phyloP scores from a whole-genome alignment of 2,797 vertebrate genomes.

The Labroides dimidiatus region DNA sequence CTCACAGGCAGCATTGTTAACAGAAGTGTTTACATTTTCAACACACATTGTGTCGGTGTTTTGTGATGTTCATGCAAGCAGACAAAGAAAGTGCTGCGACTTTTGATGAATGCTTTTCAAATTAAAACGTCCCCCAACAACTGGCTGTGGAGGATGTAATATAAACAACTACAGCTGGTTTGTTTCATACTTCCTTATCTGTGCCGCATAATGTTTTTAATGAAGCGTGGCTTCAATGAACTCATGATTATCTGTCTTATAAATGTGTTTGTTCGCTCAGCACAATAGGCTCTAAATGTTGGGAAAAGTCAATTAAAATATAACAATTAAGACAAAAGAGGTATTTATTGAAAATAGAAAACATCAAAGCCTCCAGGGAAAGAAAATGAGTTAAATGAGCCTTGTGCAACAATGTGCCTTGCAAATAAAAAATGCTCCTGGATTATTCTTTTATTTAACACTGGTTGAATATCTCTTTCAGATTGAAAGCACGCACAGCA shows the following conservation, averaged over 20 bases:
- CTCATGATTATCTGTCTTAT: conserved; percentile 18
- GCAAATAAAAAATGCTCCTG: not conserved
- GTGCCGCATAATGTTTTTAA: conserved; percentile 44
- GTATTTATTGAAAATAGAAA: conserved; percentile 25
- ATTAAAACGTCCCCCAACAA: conserved; percentile 13
- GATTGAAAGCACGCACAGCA: conserved; percentile 1
- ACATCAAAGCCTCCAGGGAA: conserved; percentile 1
- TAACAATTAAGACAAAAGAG: conserved; percentile 42
- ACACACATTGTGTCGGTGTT: not conserved
- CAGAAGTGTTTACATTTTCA: not conserved
- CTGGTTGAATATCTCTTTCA: conserved; percentile 5
- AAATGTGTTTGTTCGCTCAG: conserved; percentile 28
- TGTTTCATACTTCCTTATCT: not conserved
- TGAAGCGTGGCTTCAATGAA: conserved; percentile 35
- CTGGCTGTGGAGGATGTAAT: not conserved
- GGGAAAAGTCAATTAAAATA: conserved; percentile 34
- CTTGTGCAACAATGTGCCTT: conserved; percentile 17
- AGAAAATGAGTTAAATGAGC: conserved; percentile 20
- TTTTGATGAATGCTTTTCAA: conserved; percentile 20
- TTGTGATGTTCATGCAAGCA: conserved; percentile 5
- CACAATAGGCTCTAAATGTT: conserved; percentile 29
- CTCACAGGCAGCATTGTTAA: not conserved
- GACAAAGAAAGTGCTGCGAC: conserved; percentile 12
- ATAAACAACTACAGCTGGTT: conserved; percentile 2
- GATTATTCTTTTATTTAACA: conserved; percentile 17